These are phyloP conservation scores for Symphodus melops DNA, from an alignment of 2,113 vertebrate genomes.

Conservation along the genomic window DNA sequence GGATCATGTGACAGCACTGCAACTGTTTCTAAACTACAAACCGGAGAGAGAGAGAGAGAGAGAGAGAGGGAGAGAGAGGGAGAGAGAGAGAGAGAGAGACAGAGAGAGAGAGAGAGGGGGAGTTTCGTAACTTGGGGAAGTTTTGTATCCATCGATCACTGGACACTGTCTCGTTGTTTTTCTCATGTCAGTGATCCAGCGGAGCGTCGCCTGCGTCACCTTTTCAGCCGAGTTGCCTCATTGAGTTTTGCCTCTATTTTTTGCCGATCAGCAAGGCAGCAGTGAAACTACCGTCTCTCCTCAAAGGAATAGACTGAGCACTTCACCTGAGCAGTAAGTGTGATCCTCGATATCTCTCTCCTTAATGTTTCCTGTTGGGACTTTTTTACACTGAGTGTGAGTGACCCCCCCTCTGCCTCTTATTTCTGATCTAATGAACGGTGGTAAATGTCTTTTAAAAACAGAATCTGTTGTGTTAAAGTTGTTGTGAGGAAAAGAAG, in stretches of 20 bases:
- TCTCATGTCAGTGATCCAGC: slow-evolving; percentile 53
- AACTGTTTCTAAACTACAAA: slow-evolving; percentile 62
- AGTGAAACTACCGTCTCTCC: slow-evolving; percentile 26
- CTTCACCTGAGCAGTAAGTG: slow-evolving; percentile 58
- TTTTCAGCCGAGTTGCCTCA: slow-evolving; percentile 44
- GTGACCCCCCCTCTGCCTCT: slow-evolving; percentile 4
- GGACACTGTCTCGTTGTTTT: slow-evolving; percentile 35
- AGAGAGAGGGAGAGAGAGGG: slow-evolving; percentile 14
- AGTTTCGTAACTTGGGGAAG: slow-evolving; percentile 71
- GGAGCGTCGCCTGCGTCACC: slow-evolving; percentile 59
- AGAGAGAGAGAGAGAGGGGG: slow-evolving; percentile 16
- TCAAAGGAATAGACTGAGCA: slow-evolving; percentile 33
- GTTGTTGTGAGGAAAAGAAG: slow-evolving; percentile 4
- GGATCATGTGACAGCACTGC: slow-evolving; percentile 77
- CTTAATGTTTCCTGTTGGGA: background rate
- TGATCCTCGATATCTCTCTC: background rate
- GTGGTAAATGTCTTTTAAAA: slow-evolving; percentile 7
- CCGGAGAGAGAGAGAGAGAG: background rate
- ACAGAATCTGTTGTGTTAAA: background rate
- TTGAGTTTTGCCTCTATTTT: slow-evolving; percentile 10
- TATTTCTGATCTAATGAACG: background rate
- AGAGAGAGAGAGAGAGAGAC: background rate
- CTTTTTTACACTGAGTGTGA: background rate
- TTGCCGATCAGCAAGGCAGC: slow-evolving; percentile 32
- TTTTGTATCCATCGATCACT: slow-evolving; percentile 64